Evolutionary conservation across 1,140 invertebrate species (phyloP).

Genomic region (Zaprionus gabonicus): DNA sequence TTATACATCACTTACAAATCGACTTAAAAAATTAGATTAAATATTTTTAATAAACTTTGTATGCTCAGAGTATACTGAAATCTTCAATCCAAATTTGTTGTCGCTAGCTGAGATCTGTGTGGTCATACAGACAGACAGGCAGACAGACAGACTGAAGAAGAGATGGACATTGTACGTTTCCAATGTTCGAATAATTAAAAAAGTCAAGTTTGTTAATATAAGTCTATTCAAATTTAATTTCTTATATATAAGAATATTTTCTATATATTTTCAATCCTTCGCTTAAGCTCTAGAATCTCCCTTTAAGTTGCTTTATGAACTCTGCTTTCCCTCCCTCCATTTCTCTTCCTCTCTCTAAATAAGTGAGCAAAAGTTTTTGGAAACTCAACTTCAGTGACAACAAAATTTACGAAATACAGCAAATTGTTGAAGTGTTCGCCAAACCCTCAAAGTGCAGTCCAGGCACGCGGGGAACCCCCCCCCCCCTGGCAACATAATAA

Average conservation of each 20-base stretch:
- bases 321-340: not conserved
- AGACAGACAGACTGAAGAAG: too few relatives aligned
- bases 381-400: constrained; percentile 61
- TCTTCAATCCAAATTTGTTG: too few relatives aligned
- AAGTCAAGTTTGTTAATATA: too few relatives aligned
- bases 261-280: not conserved
- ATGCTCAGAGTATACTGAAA: too few relatives aligned
- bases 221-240: not conserved
- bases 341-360: not conserved
- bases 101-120: too few relatives aligned
- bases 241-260: not conserved
- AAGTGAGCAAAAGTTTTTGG: constrained; percentile 50
- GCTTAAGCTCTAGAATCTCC: not conserved
- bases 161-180: too few relatives aligned
- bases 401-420: constrained; percentile 52
- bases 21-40: too few relatives aligned
- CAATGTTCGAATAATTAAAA: too few relatives aligned
- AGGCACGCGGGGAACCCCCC: constrained; percentile 9
- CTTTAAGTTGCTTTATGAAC: constrained; percentile 1
- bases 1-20: too few relatives aligned
- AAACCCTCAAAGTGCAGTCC: constrained; percentile 36
- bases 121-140: too few relatives aligned
- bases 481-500: constrained; percentile 61
- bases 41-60: too few relatives aligned
- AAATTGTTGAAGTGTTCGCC: constrained; percentile 62